Percentiles rank a stretch among this genome's conserved stretches.
phyloP scores from a whole-genome alignment of 2,113 vertebrate species.

The Pygoscelis adeliae region DNA sequence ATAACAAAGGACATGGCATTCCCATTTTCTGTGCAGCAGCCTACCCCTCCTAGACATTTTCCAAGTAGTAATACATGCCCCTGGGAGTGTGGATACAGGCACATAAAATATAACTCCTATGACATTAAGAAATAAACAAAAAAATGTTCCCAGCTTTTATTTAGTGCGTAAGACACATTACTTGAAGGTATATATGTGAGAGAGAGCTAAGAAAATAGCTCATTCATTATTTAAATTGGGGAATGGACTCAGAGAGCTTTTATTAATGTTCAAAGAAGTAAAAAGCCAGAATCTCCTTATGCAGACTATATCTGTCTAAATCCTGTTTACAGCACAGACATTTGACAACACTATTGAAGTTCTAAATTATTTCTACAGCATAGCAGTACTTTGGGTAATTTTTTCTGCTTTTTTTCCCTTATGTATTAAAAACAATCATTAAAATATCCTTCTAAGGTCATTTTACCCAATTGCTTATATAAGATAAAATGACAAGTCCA shows the following conservation, averaged over 20 bases:
- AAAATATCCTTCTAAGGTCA: slow-evolving; percentile 34
- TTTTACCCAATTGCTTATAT: slow-evolving; percentile 10
- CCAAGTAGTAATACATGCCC: not conserved
- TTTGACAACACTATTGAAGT: slow-evolving; percentile 31
- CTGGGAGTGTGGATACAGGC: not conserved
- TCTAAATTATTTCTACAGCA: not conserved
- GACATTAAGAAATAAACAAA: not conserved
- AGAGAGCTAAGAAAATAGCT: slow-evolving; percentile 1
- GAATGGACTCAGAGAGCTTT: slow-evolving; percentile 7
- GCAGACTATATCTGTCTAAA: slow-evolving; percentile 3
- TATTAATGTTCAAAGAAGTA: slow-evolving; percentile 40
- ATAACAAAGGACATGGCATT: not conserved
- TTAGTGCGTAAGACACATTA: not conserved
- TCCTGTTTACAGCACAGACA: slow-evolving; percentile 19
- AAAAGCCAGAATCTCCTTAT: slow-evolving; percentile 14
- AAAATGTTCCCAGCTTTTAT: not conserved
- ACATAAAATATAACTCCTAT: not conserved
- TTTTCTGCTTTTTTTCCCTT: not conserved
- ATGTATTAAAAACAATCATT: slow-evolving; percentile 21
- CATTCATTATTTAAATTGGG: slow-evolving; percentile 54
- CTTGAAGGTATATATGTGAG: not conserved
- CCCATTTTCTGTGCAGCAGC: not conserved
- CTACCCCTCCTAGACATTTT: not conserved
- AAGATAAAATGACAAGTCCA: slow-evolving; percentile 35
- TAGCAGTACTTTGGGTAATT: not conserved